phyloP scores from a whole-genome alignment of 2,113 vertebrate genomes.

The Platanista minor region DNA sequence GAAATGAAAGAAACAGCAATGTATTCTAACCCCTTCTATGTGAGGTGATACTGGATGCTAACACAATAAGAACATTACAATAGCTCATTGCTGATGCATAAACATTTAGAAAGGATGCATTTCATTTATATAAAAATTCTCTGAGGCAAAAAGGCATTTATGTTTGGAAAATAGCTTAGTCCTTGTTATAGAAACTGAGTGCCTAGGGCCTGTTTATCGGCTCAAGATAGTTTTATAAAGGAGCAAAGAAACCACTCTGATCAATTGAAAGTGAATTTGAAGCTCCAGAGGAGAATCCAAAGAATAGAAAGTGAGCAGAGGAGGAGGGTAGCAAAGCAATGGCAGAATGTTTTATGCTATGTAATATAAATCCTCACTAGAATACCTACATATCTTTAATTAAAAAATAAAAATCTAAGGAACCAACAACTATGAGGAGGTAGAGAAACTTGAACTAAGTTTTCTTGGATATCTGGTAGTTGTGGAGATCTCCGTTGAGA shows the following conservation, averaged over 20 bases:
- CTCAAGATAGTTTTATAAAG: background rate
- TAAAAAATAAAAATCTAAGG: background rate
- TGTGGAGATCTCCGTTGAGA: background rate
- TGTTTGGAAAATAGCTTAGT: background rate
- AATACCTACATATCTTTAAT: background rate
- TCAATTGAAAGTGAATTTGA: background rate
- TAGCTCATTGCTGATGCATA: background rate
- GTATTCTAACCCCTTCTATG: background rate
- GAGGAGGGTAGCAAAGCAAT: background rate
- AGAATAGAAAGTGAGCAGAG: background rate
- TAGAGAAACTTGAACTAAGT: background rate
- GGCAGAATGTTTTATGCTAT: background rate
- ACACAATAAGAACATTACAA: background rate
- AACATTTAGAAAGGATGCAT: background rate
- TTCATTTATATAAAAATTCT: background rate
- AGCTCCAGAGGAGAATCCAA: background rate
- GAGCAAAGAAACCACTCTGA: background rate
- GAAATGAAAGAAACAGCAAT: background rate
- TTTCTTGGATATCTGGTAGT: background rate
- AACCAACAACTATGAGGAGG: background rate
- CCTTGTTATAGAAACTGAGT: background rate
- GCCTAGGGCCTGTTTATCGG: background rate
- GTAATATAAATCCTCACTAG: background rate
- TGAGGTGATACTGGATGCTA: background rate
- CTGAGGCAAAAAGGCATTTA: background rate